Base-by-base conservation (phyloP, 2,113 vertebrate species). In the Motacilla tschutschensis region DNA sequence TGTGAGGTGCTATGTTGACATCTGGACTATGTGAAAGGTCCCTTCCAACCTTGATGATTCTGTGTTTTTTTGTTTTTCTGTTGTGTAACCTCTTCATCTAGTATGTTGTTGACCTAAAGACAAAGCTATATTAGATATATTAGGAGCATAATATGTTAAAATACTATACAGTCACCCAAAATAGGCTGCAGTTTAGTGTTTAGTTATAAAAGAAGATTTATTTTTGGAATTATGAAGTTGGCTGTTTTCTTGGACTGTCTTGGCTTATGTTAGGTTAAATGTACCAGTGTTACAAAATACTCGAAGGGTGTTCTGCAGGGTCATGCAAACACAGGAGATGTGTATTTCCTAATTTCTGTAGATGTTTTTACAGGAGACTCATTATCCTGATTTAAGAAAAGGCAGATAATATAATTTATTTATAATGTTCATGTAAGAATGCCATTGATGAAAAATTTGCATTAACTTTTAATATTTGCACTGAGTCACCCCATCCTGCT, bases 401-500 rank as follows among this genome's bases (percentile, higher is more conserved):
- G 22, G 4, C 12, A 54, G 35, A 47, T 46, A 75, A 55, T 72
- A 19, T 14, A 20, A 40, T 71, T 82, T 41, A 60, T 76, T 85
- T 77, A 22, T 35, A 38, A 6, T 40, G 14, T 64, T 79, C 21
- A 28, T 2, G 0, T 64, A 62, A 62, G 26, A 58, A 31, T 38
- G 38, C 22, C 8, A 25, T 13, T 58, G 65, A 50, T 78, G 6
- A 66, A 71, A 74, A 78, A 31, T 21, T 70, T 58, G 6, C 25
- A 31, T 73, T 69, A 80, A 31, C 19, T 79, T 50, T 17, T 51
- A 58, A 10, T 58, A 33, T 67, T 81, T 70, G 36, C 57, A 6
- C 40, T 21, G 29, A 36, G 18, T 44, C 35, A 9, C 3, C 4
- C 7, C 0, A 0, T 44, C 20, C 24, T 75, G 5, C 38, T 38